A percentile compares a stretch with the other conserved stretches of the same genome.
These are phyloP conservation scores for Tanypteryx hageni DNA, from an alignment of 2,888 invertebrate genomes.

Conservation along the genomic window DNA sequence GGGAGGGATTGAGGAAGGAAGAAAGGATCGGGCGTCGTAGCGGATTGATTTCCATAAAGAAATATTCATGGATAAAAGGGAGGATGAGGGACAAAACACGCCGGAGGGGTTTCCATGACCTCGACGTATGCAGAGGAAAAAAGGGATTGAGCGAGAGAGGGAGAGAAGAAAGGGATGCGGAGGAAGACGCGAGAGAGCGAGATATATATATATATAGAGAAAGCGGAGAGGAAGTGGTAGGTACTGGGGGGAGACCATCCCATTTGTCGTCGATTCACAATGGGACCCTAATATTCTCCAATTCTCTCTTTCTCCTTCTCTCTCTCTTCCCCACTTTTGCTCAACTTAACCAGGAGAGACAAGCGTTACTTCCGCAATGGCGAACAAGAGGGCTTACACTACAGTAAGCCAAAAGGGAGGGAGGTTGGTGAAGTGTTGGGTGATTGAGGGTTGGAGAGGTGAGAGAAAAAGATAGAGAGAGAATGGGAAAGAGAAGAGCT, in stretches of 20 bases:
- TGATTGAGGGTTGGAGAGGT: neutral
- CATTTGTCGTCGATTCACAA: conserved; percentile 48
- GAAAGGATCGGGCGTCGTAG: too few species aligned
- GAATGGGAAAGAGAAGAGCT: neutral
- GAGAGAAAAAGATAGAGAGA: too few species aligned
- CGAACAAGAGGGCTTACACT: neutral
- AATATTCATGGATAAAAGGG: neutral
- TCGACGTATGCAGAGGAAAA: neutral
- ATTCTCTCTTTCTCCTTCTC: neutral
- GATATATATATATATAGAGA: too few species aligned
- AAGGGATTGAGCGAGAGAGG: neutral
- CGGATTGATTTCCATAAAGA: neutral
- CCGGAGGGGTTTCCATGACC: neutral
- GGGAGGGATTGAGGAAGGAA: neutral
- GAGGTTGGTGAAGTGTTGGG: neutral
- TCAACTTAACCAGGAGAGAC: conserved; percentile 48
- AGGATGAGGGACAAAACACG: neutral
- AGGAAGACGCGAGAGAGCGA: neutral
- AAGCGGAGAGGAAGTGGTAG: too few species aligned
- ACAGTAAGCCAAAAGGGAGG: neutral
- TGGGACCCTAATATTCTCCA: conserved; percentile 45
- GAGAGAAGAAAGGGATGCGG: neutral
- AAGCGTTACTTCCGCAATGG: conserved; percentile 50
- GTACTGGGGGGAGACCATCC: neutral
- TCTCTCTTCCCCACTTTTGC: conserved; percentile 29